Percentiles rank a stretch among this genome's conserved stretches.
These are phyloP conservation scores for Lampropteryx suffumata DNA, from an alignment of 2,888 invertebrate species.

Conservation along the genomic window DNA sequence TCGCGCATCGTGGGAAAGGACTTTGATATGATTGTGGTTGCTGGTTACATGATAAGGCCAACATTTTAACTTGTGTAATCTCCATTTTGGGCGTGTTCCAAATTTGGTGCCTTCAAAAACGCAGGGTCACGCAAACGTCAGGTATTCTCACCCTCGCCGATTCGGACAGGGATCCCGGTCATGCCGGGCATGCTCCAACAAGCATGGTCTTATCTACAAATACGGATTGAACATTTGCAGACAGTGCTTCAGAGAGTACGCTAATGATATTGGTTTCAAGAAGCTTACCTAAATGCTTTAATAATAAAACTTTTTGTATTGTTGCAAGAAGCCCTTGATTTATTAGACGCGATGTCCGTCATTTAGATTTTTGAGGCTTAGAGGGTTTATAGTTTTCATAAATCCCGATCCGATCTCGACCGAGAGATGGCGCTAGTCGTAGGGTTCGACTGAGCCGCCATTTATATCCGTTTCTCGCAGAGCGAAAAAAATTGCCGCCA, in stretches of 20 bases:
- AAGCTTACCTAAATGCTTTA: too few species aligned
- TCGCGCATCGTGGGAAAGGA: conserved; percentile 9
- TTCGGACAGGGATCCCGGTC: conserved; percentile 98
- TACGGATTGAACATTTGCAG: conserved; percentile 98
- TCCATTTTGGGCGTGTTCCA: conserved; percentile 68
- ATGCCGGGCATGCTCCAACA: conserved; percentile 99
- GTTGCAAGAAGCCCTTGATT: too few species aligned
- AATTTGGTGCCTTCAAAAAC: conserved; percentile 47
- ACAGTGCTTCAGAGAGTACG: conserved; percentile 99
- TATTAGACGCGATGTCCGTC: too few species aligned
- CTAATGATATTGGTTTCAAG: conserved; percentile 99
- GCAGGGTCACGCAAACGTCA: conserved; percentile 97
- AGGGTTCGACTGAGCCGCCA: too few species aligned
- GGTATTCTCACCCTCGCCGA: conserved; percentile 98
- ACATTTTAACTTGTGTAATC: conserved; percentile 35
- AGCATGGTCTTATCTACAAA: conserved; percentile 98
- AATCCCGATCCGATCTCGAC: too few species aligned
- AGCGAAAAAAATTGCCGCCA: too few species aligned
- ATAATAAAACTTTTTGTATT: too few species aligned
- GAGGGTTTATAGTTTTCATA: too few species aligned
- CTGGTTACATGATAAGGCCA: conserved; percentile 1
- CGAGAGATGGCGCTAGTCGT: too few species aligned
- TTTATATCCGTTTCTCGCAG: too few species aligned
- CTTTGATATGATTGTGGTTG: conserved; percentile 1
- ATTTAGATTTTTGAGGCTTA: too few species aligned